phyloP scores from a whole-genome alignment of 2,797 vertebrate species.

The Fistularia tabacaria region DNA sequence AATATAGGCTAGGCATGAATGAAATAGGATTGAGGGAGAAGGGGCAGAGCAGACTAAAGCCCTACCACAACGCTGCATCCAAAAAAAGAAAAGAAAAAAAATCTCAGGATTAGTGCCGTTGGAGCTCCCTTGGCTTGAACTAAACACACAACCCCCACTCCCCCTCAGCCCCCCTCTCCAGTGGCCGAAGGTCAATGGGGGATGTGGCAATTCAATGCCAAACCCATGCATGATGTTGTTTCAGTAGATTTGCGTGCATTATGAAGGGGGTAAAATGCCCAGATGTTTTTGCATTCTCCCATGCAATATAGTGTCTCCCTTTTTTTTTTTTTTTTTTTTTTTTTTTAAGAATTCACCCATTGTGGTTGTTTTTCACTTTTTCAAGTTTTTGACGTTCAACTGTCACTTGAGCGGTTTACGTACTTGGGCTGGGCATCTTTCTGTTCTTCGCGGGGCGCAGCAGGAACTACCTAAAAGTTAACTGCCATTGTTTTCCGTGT shows the following conservation, averaged over 20 bases:
- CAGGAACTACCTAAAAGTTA: constrained; percentile 15
- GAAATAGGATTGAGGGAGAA: constrained; percentile 56
- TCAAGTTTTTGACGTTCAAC: constrained; percentile 43
- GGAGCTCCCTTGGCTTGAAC: constrained; percentile 45
- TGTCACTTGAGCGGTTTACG: constrained; percentile 45
- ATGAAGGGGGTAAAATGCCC: constrained; percentile 23
- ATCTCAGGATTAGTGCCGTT: constrained; percentile 61
- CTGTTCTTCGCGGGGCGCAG: constrained; percentile 27
- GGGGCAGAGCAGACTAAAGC: constrained; percentile 44
- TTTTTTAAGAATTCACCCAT: not conserved
- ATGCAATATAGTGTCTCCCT: constrained; percentile 35
- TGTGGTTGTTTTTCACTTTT: constrained; percentile 37
- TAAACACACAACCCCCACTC: constrained; percentile 51
- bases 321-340: constrained; percentile 5
- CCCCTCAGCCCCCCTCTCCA: constrained; percentile 48
- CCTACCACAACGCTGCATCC: constrained; percentile 49
- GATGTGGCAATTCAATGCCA: constrained; percentile 49
- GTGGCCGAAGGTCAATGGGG: constrained; percentile 45
- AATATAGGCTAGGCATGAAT: constrained; percentile 61
- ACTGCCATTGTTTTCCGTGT: constrained; percentile 20
- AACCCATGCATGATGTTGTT: constrained; percentile 36
- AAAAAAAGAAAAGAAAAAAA: constrained; percentile 34
- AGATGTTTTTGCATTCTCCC: constrained; percentile 23
- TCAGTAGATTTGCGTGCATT: constrained; percentile 41
- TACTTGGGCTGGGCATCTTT: constrained; percentile 48